Base-by-base conservation (phyloP, 2,797 vertebrate genomes). In the Pseudopleuronectes americanus region DNA sequence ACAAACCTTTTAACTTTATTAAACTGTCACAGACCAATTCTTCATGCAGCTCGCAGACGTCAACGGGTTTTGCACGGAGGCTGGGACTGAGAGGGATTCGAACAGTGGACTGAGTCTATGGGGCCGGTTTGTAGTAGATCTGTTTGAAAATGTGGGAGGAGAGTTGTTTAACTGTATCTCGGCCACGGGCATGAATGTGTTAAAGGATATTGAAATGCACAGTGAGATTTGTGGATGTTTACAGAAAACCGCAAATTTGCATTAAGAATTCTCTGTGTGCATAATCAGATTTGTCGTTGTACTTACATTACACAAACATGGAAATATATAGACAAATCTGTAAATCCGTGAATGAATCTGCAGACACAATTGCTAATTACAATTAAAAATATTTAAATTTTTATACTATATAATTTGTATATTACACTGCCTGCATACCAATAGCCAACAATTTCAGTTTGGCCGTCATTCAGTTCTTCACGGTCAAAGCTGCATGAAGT, bases 1-100 rank as follows among this genome's bases (percentile, higher is more conserved):
- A 77, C 48, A 84, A 87, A 83, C 83, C 83, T 90, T 89, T 91
- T 86, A 89, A 81, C 89, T 90, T 68, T 86, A 89, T 90, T 85
- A 86, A 90, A 86, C 68, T 86, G 88, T 87, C 82, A 88, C 62
- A 66, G 31, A 57, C 23, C 55, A 64, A 78, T 85, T 84, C 58
- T 64, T 84, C 73, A 86, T 71, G 62, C 62, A 64, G 83, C 75
- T 83, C 76, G 38, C 57, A 45, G 68, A 79, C 52, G 68, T 81
- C 43, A 13, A 77, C 55, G 51, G 60, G 63, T 87, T 84, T 53
- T 66, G 71, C 59, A 68, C 19, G 13, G 51, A 47, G 65, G 57
- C 64, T 26, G 64, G 36, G 21, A 33, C 31, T n/a, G 54, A 61
- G 68, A 55, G 54, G 52, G 14, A 36, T 26, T 48, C 24, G 38